Conservation (phyloP, 2,888 invertebrate genomes). For the Himalopsyche kuldschensis region DNA sequence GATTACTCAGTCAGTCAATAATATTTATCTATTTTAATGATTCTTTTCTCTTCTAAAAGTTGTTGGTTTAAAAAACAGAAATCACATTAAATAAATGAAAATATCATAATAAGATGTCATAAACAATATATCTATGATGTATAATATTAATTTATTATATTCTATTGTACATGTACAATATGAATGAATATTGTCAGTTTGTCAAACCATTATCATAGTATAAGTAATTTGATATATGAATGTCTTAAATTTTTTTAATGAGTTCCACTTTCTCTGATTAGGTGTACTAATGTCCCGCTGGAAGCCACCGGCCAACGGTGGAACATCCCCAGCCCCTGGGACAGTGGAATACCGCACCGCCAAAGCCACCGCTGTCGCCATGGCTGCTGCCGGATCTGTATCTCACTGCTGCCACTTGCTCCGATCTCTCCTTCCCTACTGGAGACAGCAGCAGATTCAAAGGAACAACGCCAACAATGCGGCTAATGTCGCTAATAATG, state of each 20-base stretch:
- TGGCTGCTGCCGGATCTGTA: slow-evolving; percentile 71
- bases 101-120: too few relatives aligned
- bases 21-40: neutral
- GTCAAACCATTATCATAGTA: too few relatives aligned
- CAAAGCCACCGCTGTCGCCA: slow-evolving; percentile 68
- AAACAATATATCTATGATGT: too few relatives aligned
- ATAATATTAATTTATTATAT: too few relatives aligned
- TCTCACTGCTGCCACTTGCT: slow-evolving; percentile 73
- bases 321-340: slow-evolving; percentile 41
- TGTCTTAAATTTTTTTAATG: too few relatives aligned
- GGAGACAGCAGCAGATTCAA: slow-evolving; percentile 64
- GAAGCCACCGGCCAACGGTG: slow-evolving; percentile 50
- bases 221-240: too few relatives aligned
- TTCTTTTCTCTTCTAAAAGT: neutral
- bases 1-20: slow-evolving; percentile 73
- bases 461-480: slow-evolving; percentile 29
- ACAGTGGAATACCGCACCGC: slow-evolving; percentile 56
- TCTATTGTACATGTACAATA: too few relatives aligned
- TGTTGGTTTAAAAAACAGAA: neutral
- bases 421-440: slow-evolving; percentile 73
- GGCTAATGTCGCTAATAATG: slow-evolving; percentile 68
- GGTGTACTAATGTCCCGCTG: slow-evolving; percentile 78
- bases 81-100: too few relatives aligned
- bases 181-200: too few relatives aligned
- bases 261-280: slow-evolving; percentile 41